phyloP scores from a whole-genome alignment of 2,797 vertebrate genomes.

The Merluccius polli region DNA sequence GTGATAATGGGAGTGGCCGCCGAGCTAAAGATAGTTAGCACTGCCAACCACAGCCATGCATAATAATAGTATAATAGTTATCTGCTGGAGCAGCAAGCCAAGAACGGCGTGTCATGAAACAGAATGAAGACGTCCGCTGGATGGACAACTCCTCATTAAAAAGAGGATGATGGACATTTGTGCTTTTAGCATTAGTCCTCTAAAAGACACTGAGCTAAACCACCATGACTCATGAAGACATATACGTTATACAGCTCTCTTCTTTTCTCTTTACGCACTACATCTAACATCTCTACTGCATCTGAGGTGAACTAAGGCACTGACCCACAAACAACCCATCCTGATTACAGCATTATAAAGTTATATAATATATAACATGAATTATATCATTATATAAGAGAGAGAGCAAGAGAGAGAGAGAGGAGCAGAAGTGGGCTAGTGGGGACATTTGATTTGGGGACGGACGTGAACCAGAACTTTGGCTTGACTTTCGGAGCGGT shows the following conservation, averaged over 20 bases:
- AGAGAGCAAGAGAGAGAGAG: too few species aligned
- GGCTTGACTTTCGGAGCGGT: neutral
- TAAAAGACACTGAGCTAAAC: neutral
- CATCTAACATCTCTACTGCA: too few species aligned
- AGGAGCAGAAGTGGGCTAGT: slow-evolving; percentile 5
- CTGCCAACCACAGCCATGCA: too few species aligned
- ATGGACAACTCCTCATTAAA: slow-evolving; percentile 9
- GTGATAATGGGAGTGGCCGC: too few species aligned
- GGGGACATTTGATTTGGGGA: neutral
- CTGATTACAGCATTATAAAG: slow-evolving; percentile 1
- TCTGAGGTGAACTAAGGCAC: neutral
- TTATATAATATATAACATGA: neutral
- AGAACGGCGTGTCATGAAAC: slow-evolving; percentile 18
- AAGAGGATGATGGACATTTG: slow-evolving; percentile 15
- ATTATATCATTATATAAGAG: neutral
- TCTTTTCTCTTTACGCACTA: neutral
- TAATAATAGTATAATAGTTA: neutral
- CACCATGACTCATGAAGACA: neutral
- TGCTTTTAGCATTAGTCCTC: neutral
- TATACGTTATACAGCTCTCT: neutral
- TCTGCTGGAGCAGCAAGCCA: neutral
- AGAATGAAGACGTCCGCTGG: neutral
- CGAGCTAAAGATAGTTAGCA: too few species aligned
- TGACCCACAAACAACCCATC: neutral
- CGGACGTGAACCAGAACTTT: neutral